Evolutionary conservation across 2,888 invertebrate species (phyloP), one percentile per base, ranked within the genome.

Genomic region (Protonemura montana): DNA sequence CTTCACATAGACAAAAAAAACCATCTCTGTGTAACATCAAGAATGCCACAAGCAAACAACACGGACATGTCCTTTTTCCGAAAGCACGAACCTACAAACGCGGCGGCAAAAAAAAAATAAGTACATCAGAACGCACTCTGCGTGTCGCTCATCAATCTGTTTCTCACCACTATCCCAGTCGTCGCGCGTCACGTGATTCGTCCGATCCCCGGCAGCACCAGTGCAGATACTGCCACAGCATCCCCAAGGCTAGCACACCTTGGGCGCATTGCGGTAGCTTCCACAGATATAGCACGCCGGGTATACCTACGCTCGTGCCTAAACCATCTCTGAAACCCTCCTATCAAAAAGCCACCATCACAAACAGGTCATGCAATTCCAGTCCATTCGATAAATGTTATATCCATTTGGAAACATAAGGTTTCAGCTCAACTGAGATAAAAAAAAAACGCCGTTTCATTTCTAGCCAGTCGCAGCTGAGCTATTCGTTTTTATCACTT

Each of bases 401-500:
- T 59, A 59, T 59, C 59, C 59, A 59, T 59, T 59, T 21, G 21
- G 16, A 59, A 59, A 59, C 59, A 59, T 59, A 59, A 3, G 59
- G 59, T 59, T 59, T 21, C 59, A 59, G 7, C 59, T 59, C 59
- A 10, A 13, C 59, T 21, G 21, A 59, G 59, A 59, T 59, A 59
- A 59, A 59, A n/a, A n/a, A 41, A 41, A 59, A 59, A 10, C 59
- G 16, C 21, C 59, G 59, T 59, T 59, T n/a, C n/a, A n/a, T n/a
- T n/a, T n/a, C 21, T 21, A 59, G 59, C 59, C 59, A 59, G 21
- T 59, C 7, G 21, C 59, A 59, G 59, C 59, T 59, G 59, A 59
- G 59, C 59, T 59, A 59, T 59, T 59, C 59, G 59, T 59, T 59
- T 59, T 59, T 59, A 59, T 59, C 59, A 59, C 59, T 59, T 59